These are phyloP conservation scores for Kradibia gibbosae DNA, from an alignment of 1,140 invertebrate genomes.

Conservation along the genomic window DNA sequence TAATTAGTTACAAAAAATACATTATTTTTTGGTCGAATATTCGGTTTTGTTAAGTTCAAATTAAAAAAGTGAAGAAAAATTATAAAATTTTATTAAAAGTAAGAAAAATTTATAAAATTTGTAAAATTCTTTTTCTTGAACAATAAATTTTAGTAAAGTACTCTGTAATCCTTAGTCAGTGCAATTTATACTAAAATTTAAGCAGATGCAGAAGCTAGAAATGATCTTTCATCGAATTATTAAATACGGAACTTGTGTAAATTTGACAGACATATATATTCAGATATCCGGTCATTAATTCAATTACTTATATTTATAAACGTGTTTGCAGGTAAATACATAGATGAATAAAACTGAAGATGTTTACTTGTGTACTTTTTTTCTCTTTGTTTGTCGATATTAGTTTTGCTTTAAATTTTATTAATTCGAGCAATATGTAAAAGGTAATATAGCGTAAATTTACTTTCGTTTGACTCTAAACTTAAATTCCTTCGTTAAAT, in stretches of 20 bases:
- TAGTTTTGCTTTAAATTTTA: conserved; percentile 3
- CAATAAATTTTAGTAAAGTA: not conserved
- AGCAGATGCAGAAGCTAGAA: not conserved
- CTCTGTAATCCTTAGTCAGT: too few relatives aligned
- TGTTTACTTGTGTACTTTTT: not conserved
- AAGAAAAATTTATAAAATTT: not conserved
- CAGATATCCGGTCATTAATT: not conserved
- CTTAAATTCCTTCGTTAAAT: too few relatives aligned
- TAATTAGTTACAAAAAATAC: too few relatives aligned
- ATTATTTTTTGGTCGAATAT: not conserved
- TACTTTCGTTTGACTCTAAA: too few relatives aligned
- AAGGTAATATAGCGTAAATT: too few relatives aligned
- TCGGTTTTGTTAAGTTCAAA: not conserved
- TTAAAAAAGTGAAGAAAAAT: not conserved
- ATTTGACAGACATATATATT: not conserved
- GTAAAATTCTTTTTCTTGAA: not conserved
- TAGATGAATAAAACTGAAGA: not conserved
- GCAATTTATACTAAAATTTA: too few relatives aligned
- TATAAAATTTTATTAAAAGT: not conserved
- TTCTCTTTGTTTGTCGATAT: not conserved
- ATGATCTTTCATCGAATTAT: not conserved
- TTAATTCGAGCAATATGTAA: not conserved
- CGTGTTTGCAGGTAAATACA: not conserved
- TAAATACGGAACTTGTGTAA: conserved; percentile 22
- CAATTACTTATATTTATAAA: not conserved